A percentile compares a stretch with the other conserved stretches of the same genome.
phyloP scores from a whole-genome alignment of 2,113 vertebrate genomes.

The Mirounga angustirostris region DNA sequence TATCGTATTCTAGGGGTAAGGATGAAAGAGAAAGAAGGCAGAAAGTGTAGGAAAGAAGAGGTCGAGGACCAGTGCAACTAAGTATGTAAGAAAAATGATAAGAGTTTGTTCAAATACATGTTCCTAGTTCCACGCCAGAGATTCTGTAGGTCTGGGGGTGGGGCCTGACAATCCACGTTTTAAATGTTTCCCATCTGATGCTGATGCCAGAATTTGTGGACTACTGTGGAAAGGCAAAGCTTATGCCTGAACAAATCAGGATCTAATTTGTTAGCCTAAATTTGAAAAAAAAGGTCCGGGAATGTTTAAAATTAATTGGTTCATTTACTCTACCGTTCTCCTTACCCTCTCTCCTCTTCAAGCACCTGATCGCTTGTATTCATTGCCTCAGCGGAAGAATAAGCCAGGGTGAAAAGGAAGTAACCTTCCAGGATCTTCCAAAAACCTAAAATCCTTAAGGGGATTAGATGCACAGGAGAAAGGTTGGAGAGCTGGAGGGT shows the following conservation, averaged over 20 bases:
- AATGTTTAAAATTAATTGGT: background rate
- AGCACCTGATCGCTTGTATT: background rate
- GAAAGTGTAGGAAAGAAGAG: background rate
- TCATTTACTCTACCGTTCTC: background rate
- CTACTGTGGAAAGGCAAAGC: background rate
- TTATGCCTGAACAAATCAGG: background rate
- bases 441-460: background rate
- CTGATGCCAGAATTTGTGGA: background rate
- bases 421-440: background rate
- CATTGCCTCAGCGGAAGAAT: background rate
- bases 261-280: background rate
- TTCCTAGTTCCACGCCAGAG: background rate
- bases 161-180: background rate
- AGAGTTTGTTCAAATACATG: background rate
- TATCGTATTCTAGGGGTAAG: background rate
- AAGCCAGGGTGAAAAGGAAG: background rate
- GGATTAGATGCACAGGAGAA: background rate
- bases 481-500: background rate
- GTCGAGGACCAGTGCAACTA: background rate
- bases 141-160: background rate
- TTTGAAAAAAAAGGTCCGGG: background rate
- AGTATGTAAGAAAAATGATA: background rate
- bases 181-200: background rate
- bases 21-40: background rate
- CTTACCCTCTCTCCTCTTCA: background rate